Conservation (phyloP, 2,888 invertebrate species). For the Lobophora halterata region DNA sequence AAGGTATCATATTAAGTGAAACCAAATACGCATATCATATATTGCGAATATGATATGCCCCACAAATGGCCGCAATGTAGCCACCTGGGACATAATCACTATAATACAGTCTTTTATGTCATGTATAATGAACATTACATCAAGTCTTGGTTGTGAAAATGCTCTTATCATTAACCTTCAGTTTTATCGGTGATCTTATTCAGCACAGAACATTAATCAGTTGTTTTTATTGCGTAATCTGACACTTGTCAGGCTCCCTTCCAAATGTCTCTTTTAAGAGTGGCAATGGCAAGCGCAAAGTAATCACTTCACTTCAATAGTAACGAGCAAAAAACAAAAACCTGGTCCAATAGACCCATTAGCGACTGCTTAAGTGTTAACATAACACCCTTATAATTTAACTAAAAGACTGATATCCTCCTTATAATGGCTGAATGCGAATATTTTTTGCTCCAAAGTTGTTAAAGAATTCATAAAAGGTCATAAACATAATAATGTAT, state of each 20-base stretch:
- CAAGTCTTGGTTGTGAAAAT: constrained; percentile 10
- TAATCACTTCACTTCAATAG: too few species aligned
- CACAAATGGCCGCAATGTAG: constrained; percentile 24
- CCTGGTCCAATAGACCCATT: too few species aligned
- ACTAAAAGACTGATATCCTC: constrained; percentile 33
- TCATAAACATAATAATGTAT: too few species aligned
- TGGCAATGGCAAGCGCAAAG: too few species aligned
- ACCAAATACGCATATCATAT: constrained; percentile 29
- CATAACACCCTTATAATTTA: constrained; percentile 36
- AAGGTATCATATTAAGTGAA: constrained; percentile 30
- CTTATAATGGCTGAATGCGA: constrained; percentile 37
- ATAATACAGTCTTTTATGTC: constrained; percentile 12
- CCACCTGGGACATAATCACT: constrained; percentile 28
- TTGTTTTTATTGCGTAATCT: constrained; percentile 21
- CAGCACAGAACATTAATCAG: constrained; percentile 11
- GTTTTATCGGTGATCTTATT: constrained; percentile 21
- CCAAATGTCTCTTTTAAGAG: too few species aligned
- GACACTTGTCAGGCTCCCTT: constrained; percentile 21
- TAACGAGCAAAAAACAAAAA: too few species aligned
- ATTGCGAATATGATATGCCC: constrained; percentile 30
- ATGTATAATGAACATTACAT: constrained; percentile 7
- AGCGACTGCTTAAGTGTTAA: too few species aligned
- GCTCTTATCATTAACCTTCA: constrained; percentile 27
- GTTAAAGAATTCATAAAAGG: constrained; percentile 61
- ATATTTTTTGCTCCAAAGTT: constrained; percentile 63